These are phyloP conservation scores for Lithophane leautieri DNA, from an alignment of 2,888 invertebrate species.

Conservation along the genomic window DNA sequence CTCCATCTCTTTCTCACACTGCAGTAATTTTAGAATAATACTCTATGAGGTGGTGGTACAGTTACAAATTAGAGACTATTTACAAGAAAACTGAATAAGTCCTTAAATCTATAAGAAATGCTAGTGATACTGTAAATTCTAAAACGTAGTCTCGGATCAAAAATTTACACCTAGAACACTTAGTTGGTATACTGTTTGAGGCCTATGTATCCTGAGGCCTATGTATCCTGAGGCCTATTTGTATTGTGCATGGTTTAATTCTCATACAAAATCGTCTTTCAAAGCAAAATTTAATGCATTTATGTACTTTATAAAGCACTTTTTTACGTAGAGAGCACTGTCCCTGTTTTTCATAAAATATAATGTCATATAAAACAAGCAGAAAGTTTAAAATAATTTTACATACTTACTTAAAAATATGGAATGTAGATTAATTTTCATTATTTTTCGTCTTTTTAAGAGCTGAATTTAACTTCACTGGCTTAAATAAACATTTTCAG, in stretches of 20 bases:
- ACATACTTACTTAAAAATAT: neutral
- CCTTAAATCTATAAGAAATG: slow-evolving; percentile 7
- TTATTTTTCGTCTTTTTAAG: neutral
- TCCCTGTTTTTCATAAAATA: neutral
- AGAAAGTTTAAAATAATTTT: neutral
- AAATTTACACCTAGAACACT: neutral
- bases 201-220: neutral
- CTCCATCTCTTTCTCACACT: too few species aligned
- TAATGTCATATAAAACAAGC: neutral
- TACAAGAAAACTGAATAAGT: neutral
- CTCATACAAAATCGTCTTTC: neutral
- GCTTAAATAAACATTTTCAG: neutral
- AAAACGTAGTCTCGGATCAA: neutral
- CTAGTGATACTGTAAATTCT: slow-evolving; percentile 5
- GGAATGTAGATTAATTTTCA: slow-evolving; percentile 12
- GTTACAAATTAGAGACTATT: neutral
- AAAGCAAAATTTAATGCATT: too few species aligned
- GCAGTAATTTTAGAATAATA: too few species aligned
- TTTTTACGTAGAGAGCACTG: slow-evolving; percentile 8
- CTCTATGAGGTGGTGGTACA: too few species aligned
- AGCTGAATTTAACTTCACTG: slow-evolving; percentile 20
- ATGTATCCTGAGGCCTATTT: neutral
- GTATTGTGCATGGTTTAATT: neutral
- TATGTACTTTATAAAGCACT: neutral
- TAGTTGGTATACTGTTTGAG: neutral